phyloP scores from a whole-genome alignment of 2,888 invertebrate species.

The Pollenia labialis region DNA sequence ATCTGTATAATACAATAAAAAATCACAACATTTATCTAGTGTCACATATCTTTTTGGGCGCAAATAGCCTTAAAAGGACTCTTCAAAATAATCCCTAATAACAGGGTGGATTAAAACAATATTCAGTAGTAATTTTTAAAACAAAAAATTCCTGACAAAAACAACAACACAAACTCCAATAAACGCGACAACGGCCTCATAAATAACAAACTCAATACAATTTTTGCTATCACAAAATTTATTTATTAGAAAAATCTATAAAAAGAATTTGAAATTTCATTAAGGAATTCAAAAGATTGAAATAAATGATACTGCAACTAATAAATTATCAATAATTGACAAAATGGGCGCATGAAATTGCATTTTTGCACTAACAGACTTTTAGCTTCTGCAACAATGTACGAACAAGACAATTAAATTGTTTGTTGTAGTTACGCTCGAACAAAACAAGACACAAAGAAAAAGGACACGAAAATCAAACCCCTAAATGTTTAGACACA shows the following conservation, averaged over 20 bases:
- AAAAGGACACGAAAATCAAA: constrained; percentile 27
- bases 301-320: constrained; percentile 61
- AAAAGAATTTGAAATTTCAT: constrained; percentile 27
- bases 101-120: constrained; percentile 71
- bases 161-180: constrained; percentile 18
- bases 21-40: constrained; percentile 78
- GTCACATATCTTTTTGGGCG: constrained; percentile 51
- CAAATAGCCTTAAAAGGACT: constrained; percentile 42
- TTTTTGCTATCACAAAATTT: constrained; percentile 39
- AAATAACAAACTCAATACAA: constrained; percentile 58
- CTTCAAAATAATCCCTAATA: constrained; percentile 74
- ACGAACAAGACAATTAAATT: constrained; percentile 67
- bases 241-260: constrained; percentile 25
- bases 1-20: constrained; percentile 79
- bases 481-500: constrained; percentile 57
- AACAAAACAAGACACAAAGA: constrained; percentile 7
- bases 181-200: constrained; percentile 36
- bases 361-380: constrained; percentile 62
- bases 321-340: constrained; percentile 71
- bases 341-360: constrained; percentile 73
- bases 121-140: constrained; percentile 63
- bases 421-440: constrained; percentile 2
- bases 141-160: constrained; percentile 55
- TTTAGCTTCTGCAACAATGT: constrained; percentile 69
- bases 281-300: constrained; percentile 18